These are phyloP conservation scores for Coenobita brevimanus DNA, from an alignment of 1,140 invertebrate species.

Conservation along the genomic window DNA sequence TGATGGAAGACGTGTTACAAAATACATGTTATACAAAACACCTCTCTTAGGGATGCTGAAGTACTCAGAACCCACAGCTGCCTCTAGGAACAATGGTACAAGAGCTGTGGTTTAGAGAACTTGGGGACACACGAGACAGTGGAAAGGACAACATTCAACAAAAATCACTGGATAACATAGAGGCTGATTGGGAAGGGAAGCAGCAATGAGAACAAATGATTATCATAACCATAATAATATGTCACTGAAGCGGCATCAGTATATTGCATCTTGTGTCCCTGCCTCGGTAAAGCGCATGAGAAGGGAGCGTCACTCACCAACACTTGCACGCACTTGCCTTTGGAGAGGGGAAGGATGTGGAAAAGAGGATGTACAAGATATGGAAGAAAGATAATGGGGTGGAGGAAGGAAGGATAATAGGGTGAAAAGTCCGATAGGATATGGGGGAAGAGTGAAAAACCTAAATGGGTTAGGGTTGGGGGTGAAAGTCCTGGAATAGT, in stretches of 20 bases:
- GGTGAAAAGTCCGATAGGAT: not conserved
- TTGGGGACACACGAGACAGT: not conserved
- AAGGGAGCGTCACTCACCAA: not conserved
- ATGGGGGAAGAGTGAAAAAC: too few species aligned
- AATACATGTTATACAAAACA: not conserved
- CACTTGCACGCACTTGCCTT: not conserved
- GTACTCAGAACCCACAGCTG: not conserved
- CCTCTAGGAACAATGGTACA: slow-evolving; percentile 13
- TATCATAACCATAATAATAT: not conserved
- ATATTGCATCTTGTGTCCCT: slow-evolving; percentile 60
- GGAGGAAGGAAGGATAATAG: not conserved
- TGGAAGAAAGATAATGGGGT: not conserved
- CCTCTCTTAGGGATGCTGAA: not conserved
- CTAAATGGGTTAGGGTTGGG: too few species aligned
- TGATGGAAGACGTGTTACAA: slow-evolving; percentile 15
- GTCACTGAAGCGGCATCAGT: slow-evolving; percentile 36
- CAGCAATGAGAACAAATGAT: not conserved
- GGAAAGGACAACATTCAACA: not conserved
- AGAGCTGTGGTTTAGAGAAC: not conserved
- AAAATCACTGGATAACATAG: slow-evolving; percentile 4
- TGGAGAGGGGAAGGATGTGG: not conserved
- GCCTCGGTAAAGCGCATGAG: slow-evolving; percentile 17
- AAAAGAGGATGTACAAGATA: not conserved
- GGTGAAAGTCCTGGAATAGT: too few species aligned
- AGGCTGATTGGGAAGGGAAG: not conserved